These are phyloP conservation scores for Lepidostoma basale DNA, from an alignment of 1,140 invertebrate species.

Conservation along the genomic window DNA sequence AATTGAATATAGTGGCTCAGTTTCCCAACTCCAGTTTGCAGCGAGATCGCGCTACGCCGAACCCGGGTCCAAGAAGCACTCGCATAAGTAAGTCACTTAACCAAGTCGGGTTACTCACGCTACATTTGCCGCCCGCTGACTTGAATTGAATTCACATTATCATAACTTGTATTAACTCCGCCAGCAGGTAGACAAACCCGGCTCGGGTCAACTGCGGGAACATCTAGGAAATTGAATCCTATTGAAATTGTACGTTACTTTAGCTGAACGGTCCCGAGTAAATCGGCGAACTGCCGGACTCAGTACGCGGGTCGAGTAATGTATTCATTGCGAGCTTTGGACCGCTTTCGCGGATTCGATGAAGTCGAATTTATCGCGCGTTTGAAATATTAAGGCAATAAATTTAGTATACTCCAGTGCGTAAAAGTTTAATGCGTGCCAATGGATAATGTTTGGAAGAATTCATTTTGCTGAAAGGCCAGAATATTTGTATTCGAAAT, in stretches of 20 bases:
- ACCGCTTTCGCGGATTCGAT: background rate
- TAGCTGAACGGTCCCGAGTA: background rate
- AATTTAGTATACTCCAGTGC: constrained; percentile 10
- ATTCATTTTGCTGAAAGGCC: constrained; percentile 4
- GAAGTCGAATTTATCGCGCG: constrained; percentile 23
- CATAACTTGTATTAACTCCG: constrained; percentile 42
- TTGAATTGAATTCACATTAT: constrained; percentile 45
- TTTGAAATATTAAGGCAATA: constrained; percentile 21
- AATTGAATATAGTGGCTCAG: background rate
- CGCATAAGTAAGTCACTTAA: constrained; percentile 33
- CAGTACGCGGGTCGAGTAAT: too few relatives aligned
- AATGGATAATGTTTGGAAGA: constrained; percentile 24
- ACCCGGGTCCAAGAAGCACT: background rate
- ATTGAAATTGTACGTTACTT: constrained; percentile 38
- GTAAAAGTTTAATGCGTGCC: constrained; percentile 25
- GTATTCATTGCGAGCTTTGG: constrained; percentile 11
- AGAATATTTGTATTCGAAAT: constrained; percentile 8
- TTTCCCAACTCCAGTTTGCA: background rate
- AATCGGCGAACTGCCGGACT: background rate
- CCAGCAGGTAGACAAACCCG: constrained; percentile 29
- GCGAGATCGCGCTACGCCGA: background rate
- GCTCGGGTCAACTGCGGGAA: constrained; percentile 15
- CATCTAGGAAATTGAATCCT: constrained; percentile 41
- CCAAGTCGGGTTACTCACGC: constrained; percentile 38
- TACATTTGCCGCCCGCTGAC: constrained; percentile 44